phyloP scores from a whole-genome alignment of 2,888 invertebrate genomes.

The Rotaria socialis region DNA sequence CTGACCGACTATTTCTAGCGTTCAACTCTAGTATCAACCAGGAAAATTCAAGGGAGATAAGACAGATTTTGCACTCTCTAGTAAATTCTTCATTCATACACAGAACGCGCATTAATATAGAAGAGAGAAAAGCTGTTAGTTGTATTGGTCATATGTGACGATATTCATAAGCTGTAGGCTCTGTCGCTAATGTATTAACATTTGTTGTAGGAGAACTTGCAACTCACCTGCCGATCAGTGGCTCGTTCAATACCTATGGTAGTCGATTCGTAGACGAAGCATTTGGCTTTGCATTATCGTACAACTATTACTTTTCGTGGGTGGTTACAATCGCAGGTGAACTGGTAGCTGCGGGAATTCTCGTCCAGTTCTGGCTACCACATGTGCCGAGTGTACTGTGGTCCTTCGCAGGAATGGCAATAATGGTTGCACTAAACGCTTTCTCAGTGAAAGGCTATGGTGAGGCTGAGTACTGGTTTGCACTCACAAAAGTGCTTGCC shows the following conservation, averaged over 20 bases:
- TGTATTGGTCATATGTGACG: too few species aligned
- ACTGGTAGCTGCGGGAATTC: not conserved
- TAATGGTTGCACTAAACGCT: not conserved
- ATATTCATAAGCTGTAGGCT: too few species aligned
- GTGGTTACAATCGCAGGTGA: not conserved
- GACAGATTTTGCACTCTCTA: too few species aligned
- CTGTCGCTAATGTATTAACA: too few species aligned
- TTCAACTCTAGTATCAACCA: too few species aligned
- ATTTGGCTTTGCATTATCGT: conserved; percentile 4
- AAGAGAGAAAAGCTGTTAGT: too few species aligned
- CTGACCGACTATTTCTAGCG: too few species aligned
- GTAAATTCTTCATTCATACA: too few species aligned
- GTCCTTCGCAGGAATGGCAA: not conserved
- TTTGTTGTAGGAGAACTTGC: not conserved
- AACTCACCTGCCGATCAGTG: not conserved
- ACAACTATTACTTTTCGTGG: conserved; percentile 20
- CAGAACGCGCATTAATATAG: too few species aligned
- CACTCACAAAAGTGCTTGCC: not conserved
- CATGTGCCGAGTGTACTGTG: not conserved
- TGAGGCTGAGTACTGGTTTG: conserved; percentile 25
- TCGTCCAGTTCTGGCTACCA: not conserved
- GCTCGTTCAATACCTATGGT: not conserved
- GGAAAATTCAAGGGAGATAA: too few species aligned
- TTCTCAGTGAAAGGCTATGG: conserved; percentile 13
- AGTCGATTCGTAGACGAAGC: conserved; percentile 26